phyloP scores from a whole-genome alignment of 2,113 vertebrate genomes.

The Colistium nudipinnis region DNA sequence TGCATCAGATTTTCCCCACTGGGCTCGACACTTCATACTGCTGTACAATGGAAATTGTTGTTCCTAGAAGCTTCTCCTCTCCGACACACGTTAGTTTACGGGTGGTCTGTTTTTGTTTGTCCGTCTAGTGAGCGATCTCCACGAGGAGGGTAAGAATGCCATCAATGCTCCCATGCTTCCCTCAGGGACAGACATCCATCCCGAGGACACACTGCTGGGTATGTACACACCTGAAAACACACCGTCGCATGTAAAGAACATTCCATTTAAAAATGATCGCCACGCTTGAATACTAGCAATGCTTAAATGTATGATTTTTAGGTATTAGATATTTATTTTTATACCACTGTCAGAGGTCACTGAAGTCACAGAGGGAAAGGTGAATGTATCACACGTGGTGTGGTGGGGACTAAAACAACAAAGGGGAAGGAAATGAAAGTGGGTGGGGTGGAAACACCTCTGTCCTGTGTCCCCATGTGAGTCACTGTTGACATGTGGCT shows the following conservation, averaged over 20 bases:
- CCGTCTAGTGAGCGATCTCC: constrained; percentile 92
- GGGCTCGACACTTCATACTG: background rate
- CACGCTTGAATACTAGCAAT: background rate
- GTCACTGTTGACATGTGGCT: constrained; percentile 30
- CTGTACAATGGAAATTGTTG: too few relatives aligned
- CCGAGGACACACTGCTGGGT: constrained; percentile 93
- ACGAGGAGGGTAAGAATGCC: constrained; percentile 95
- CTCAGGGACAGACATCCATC: constrained; percentile 83
- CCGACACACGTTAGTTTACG: background rate
- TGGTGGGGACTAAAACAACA: constrained; percentile 22
- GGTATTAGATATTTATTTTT: background rate
- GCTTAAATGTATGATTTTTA: background rate
- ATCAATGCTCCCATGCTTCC: constrained; percentile 91
- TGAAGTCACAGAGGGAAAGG: background rate
- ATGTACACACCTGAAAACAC: constrained; percentile 35
- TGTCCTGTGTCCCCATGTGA: constrained; percentile 32
- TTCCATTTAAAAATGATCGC: background rate
- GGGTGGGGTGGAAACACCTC: constrained; percentile 31
- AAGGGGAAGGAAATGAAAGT: constrained; percentile 70
- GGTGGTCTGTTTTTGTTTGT: constrained; percentile 3
- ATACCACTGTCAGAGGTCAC: background rate
- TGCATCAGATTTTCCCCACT: background rate
- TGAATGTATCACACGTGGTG: constrained; percentile 20
- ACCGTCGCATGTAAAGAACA: background rate
- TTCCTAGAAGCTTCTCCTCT: too few relatives aligned